Base-by-base conservation (phyloP, 1,140 invertebrate species). In the Ectropis grisescens region DNA sequence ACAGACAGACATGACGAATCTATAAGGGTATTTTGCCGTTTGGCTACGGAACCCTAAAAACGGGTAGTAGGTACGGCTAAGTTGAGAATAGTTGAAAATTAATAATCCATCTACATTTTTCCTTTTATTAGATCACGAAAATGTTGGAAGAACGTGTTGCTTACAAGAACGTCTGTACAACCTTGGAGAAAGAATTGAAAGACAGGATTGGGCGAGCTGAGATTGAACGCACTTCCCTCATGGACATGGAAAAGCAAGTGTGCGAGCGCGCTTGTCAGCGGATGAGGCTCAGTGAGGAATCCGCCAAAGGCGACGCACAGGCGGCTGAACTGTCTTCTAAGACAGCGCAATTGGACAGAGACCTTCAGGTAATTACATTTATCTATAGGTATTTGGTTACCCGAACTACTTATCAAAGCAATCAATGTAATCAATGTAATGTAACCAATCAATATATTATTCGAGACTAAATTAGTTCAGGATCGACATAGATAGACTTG, bases 351-450 rank as follows among this genome's bases (percentile, higher is more conserved):
- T 22, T 62, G 1, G 70, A 76, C 3, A 54, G 71, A 35, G 66
- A 80, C 6, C 42, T 71, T 13, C 47, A 59, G 49, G 70, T 71
- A 41, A 8, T 19, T n/a, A n/a, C n/a, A n/a, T n/a, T n/a, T n/a
- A n/a, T n/a, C n/a, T n/a, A n/a, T n/a, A n/a, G n/a, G n/a, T n/a
- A n/a, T n/a, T n/a, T n/a, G n/a, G n/a, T n/a, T n/a, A n/a, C n/a
- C n/a, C n/a, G n/a, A n/a, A n/a, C n/a, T n/a, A n/a, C n/a, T n/a
- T n/a, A n/a, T n/a, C n/a, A n/a, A n/a, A n/a, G n/a, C n/a, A n/a
- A n/a, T n/a, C n/a, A n/a, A n/a, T n/a, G n/a, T n/a, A n/a, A n/a
- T n/a, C n/a, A n/a, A n/a, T n/a, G n/a, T n/a, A n/a, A n/a, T n/a
- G n/a, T n/a, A n/a, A n/a, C n/a, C n/a, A n/a, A n/a, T n/a, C n/a